Conservation (phyloP, 2,113 vertebrate species). For the Pleuronectes platessa region DNA sequence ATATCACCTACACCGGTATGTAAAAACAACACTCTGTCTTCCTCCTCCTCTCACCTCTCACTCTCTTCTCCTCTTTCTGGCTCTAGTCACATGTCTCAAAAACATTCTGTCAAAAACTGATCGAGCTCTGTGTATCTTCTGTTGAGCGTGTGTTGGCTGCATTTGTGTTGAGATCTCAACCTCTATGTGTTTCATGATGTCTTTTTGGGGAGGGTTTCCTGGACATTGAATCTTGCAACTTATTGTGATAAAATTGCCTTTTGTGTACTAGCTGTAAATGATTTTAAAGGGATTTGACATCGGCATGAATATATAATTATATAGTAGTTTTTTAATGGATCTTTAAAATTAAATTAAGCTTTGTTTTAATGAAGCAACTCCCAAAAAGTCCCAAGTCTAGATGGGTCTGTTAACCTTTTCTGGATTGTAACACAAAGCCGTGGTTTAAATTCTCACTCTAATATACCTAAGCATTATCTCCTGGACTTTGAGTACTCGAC, state of each 20-base stretch:
- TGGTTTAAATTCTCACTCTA: neutral
- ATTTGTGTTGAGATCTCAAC: no score
- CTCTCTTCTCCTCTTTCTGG: slow-evolving; percentile 65
- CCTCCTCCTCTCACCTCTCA: slow-evolving; percentile 51
- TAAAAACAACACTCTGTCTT: slow-evolving; percentile 83
- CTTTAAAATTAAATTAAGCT: no score
- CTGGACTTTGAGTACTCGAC: neutral
- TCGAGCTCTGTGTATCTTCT: slow-evolving; percentile 68
- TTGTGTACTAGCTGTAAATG: neutral
- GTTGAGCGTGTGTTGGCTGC: no score
- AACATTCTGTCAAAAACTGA: slow-evolving; percentile 73
- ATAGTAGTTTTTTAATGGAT: no score
- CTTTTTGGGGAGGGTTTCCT: no score
- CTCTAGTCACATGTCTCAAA: slow-evolving; percentile 70
- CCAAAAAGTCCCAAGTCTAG: neutral
- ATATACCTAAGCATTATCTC: slow-evolving; percentile 6
- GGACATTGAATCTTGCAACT: no score
- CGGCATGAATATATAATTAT: no score
- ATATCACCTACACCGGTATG: slow-evolving; percentile 99
- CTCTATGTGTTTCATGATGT: no score
- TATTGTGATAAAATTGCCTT: no score
- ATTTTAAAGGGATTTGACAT: no score
- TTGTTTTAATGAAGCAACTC: neutral
- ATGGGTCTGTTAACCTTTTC: no score
- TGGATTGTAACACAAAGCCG: no score